A percentile compares a stretch with the other conserved stretches of the same genome.
phyloP scores from a whole-genome alignment of 2,113 vertebrate species.

The Microcebus tavaratra region DNA sequence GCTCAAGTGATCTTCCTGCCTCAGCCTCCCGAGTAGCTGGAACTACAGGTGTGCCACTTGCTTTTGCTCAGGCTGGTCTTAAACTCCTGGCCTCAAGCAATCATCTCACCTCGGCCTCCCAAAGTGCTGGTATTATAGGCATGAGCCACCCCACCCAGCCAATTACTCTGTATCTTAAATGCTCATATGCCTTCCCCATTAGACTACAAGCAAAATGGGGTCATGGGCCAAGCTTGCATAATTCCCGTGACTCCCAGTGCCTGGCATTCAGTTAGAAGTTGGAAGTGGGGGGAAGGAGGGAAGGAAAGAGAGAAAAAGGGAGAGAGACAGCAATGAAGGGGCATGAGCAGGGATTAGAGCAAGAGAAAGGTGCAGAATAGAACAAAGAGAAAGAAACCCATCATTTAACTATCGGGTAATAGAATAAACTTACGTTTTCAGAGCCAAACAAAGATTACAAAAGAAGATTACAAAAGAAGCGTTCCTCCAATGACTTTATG shows the following conservation, averaged over 20 bases:
- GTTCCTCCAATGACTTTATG: neutral
- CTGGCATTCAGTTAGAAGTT: neutral
- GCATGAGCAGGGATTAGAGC: neutral
- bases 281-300: accelerated
- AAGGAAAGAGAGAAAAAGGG: no score
- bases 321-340: neutral
- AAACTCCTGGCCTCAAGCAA: no score
- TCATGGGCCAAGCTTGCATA: neutral
- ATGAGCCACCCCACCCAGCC: no score
- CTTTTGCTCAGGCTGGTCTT: no score
- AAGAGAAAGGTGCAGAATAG: neutral
- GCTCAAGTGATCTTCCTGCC: no score
- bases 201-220: neutral
- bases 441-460: neutral
- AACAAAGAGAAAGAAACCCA: neutral
- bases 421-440: neutral
- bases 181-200: neutral
- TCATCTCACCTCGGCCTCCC: no score
- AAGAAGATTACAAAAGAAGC: neutral
- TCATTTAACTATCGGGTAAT: neutral
- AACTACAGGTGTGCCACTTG: no score
- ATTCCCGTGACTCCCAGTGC: neutral
- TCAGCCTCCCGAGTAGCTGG: no score
- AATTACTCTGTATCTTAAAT: neutral
- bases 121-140: no score